These are phyloP conservation scores for Pelecanoides urinatrix DNA, from an alignment of 2,113 vertebrate genomes.

Conservation along the genomic window DNA sequence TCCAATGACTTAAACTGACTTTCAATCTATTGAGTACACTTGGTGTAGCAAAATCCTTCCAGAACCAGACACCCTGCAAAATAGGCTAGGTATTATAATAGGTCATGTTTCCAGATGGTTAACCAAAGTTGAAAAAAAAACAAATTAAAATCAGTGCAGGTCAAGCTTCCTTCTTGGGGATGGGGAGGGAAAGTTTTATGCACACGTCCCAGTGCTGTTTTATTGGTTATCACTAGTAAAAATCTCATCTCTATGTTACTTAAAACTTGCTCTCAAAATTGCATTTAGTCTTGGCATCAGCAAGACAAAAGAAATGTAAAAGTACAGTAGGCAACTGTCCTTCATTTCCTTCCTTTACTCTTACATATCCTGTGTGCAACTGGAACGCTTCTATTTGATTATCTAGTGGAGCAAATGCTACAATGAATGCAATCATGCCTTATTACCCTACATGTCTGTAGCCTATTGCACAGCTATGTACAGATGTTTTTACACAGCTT, in stretches of 20 bases:
- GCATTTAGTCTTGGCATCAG: slow-evolving; percentile 52
- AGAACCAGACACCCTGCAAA: not conserved
- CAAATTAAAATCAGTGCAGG: not conserved
- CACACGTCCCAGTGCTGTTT: not conserved
- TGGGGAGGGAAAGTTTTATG: not conserved
- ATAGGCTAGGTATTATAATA: not conserved
- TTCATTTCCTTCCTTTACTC: slow-evolving; percentile 57
- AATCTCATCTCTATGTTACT: not conserved
- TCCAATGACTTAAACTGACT: not conserved
- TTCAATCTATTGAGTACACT: not conserved
- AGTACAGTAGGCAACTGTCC: slow-evolving; percentile 33
- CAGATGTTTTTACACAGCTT: slow-evolving; percentile 48
- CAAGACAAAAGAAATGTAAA: slow-evolving; percentile 31
- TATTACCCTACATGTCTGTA: slow-evolving; percentile 17
- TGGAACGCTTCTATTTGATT: slow-evolving; percentile 55
- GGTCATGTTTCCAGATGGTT: not conserved
- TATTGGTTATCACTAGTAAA: not conserved
- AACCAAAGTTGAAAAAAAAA: not conserved
- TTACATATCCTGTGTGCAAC: slow-evolving; percentile 41
- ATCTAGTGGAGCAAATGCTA: slow-evolving; percentile 29
- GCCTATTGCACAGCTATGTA: slow-evolving; percentile 35
- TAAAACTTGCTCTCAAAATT: slow-evolving; percentile 31
- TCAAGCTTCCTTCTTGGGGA: not conserved
- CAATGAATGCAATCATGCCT: slow-evolving; percentile 30
- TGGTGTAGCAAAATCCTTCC: not conserved